Base-by-base conservation (phyloP, 1,140 invertebrate species). In the Hypsibius dujardini region DNA sequence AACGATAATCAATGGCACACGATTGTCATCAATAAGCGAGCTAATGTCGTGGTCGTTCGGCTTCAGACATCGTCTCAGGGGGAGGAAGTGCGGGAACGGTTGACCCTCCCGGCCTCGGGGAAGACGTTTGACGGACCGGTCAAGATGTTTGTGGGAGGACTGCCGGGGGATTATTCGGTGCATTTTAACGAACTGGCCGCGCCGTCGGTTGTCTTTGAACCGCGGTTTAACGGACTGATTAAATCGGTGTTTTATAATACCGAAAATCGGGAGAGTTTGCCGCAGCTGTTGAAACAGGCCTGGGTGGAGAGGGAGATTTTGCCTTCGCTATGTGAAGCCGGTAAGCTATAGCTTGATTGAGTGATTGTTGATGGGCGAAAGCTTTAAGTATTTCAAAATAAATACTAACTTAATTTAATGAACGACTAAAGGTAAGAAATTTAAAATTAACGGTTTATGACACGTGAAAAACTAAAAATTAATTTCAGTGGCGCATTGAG, bases 1-100 rank as follows among this genome's bases (percentile, higher is more conserved):
- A 87, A 90, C 77, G 90, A 94, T 79, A 88, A 87, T 14, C 87
- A 88, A 75, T 93, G 90, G 90, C 90, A 92, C 79, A 90, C 90
- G 80, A 87, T 91, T 69, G 85, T 87, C 79, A 73, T 70, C 70
- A 75, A 74, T 46, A 85, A 90, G 72, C 82, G 84, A 15, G 82
- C 89, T 1, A 85, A 85, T 62, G 84, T 85, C 70, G 87, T 90
- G 75, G 86, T 87, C 77, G 92, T 89, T 12, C 86, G 86, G 0
- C 80, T 92, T 1, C 85, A 84, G 1, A 89, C 95, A 28, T 28
- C 28, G 28, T 12, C 91, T 94, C 77, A 87, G 87, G 14, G 83
- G 84, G 0, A 84, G 83, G 3, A 87, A 88, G 75, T 86, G 84
- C 73, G 86, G 87, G 67, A 85, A 84, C 1, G 72, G 73, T 2